Base-by-base conservation (phyloP, 2,797 vertebrate genomes). In the Distichodus sexfasciatus region DNA sequence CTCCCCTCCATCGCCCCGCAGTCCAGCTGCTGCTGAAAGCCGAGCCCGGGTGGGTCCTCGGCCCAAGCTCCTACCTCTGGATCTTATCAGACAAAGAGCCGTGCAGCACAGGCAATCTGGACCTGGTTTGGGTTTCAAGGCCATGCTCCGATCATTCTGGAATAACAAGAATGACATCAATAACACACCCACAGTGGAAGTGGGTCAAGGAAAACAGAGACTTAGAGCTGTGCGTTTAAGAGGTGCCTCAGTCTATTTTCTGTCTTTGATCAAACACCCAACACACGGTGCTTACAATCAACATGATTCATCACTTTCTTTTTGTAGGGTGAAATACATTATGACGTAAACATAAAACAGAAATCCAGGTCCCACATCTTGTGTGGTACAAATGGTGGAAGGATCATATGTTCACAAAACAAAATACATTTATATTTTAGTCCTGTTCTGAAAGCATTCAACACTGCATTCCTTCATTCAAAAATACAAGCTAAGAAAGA, bases 111-210 rank as follows among this genome's bases (percentile, higher is more conserved):
- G 44, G 51, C 63, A 71, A 78, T 59, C 59, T 69, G 50, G 68
- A 64, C 69, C 70, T 77, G 76, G 60, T 72, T 77, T 72, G 69
- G 46, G 66, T 77, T 79, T 77, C 61, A 72, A 69, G 72, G 69
- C 69, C 53, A 77, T 43, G 57, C 43, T 67, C 15, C 15, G 48
- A 50, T 66, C 60, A 65, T 66, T 41, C 58, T 66, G 63, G 28
- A 76, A 68, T 76, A 72, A 71, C 73, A 75, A 78, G 65, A 71
- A 71, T 74, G 58, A 71, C 63, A 71, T 76, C 68, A 69, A 63
- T 63, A 73, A 77, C 41, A 73, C 63, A 71, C 46, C 71, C 69
- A 68, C 24, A 66, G 53, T 66, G 50, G 28, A 76, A 68, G 33
- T 29, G n/a, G 55, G 63, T 67, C 4, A 73, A 61, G 63, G 41